Evolutionary conservation across 2,113 vertebrate genomes (phyloP).

Genomic region (Andinoacara biseriatus): DNA sequence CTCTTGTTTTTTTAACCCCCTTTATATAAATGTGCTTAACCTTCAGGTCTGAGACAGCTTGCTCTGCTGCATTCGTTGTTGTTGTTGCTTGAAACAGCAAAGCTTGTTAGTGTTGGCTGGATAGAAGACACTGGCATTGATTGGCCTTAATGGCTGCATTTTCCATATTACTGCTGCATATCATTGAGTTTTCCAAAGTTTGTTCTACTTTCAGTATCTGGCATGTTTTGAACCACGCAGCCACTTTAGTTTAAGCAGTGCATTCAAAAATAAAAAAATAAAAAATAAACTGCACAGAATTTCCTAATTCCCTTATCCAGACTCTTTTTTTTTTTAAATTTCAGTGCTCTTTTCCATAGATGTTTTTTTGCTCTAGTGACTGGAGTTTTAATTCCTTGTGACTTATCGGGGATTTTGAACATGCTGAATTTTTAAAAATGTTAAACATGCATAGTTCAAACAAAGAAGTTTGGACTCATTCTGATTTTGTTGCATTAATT

Average conservation of each 20-base stretch:
- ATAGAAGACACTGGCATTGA: neutral
- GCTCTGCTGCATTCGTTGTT: neutral
- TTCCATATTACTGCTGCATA: neutral
- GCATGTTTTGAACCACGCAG: neutral
- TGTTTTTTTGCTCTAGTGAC: neutral
- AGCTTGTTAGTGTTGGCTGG: slow-evolving; percentile 5
- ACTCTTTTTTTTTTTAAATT: neutral
- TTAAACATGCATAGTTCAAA: neutral
- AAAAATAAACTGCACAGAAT: neutral
- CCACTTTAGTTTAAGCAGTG: neutral
- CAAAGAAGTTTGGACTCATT: neutral
- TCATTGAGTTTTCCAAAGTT: slow-evolving; percentile 6
- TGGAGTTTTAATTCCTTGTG: neutral
- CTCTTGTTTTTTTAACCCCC: neutral
- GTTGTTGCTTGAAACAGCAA: neutral
- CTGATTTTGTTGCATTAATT: neutral
- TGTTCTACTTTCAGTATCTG: neutral
- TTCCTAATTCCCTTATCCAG: neutral
- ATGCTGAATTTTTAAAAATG: neutral
- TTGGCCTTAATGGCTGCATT: neutral
- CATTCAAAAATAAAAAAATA: too few species aligned
- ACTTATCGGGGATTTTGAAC: neutral
- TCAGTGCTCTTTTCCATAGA: neutral
- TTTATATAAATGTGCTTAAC: neutral
- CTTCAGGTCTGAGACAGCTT: neutral